Evolutionary conservation across 2,797 vertebrate genomes (phyloP), one percentile per base, ranked within the genome.

Genomic region (Pyrocephalus nanus): DNA sequence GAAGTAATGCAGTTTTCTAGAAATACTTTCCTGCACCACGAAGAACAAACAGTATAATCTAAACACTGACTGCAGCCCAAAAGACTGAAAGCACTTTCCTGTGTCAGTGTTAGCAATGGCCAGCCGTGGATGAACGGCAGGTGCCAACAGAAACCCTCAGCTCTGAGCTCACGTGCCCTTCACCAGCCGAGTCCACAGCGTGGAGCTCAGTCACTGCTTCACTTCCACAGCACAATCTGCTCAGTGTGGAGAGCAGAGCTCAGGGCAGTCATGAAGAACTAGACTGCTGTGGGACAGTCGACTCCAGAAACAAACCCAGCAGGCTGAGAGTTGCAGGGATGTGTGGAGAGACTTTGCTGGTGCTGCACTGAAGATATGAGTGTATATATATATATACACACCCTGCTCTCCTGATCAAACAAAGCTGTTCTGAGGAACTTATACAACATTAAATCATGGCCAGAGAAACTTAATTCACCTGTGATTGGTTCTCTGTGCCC

Each of bases 111-210:
- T 53, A 94, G 93, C 80, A 92, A 95, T 19, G 92, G 74, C 88
- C 94, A 95, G 91, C 88, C 88, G 95, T 50, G 60, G 27, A 71
- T 42, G 90, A 92, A 82, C 60, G 85, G 80, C 91, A 95, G 70
- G 86, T 93, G 90, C 82, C 95, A 94, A 88, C 48, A 97, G 64
- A 92, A 95, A 90, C 87, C 36, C 91, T 87, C 91, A 92, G 86
- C 80, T 95, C 91, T 76, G 60, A 90, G 61, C 64, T 95, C 90
- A 93, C 77, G 53, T 48, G 38, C 20, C 86, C 83, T 65, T 93
- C 60, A 40, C 29, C 2, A 0, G 86, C 83, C 90, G 85, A 67
- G 65, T 54, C 71, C 80, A 87, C 90, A 80, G 45, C 74, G 74
- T 67, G 54, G 60, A 88, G 66, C 66, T 70, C 58, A 17, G 17